Evolutionary conservation across 2,797 vertebrate species (phyloP), one percentile per base, ranked within the genome.

Genomic region (Rhynchotus rufescens): DNA sequence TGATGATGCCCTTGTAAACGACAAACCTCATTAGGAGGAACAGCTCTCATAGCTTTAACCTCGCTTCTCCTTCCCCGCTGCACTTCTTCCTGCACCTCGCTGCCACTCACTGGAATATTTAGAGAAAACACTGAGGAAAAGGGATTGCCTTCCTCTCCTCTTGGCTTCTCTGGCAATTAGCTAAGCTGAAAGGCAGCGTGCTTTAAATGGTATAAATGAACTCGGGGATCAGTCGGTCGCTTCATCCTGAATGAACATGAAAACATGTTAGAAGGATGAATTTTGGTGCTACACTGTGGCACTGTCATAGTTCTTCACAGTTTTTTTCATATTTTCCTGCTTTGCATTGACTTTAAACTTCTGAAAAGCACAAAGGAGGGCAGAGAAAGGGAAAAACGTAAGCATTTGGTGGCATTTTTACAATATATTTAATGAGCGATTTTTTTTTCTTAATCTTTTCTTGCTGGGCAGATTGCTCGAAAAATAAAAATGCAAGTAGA

Each of bases 21-120:
- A 94, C 73, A 94, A 90, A 86, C 34, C 30, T 82, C 85, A 82
- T 89, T 69, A 88, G 85, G 66, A 84, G 71, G 80, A 94, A 87
- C 49, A 93, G 59, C 49, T 44, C 79, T n/a, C 0, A 2, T 88
- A 91, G 66, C 89, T 86, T 90, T 87, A 90, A 88, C 76, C 84
- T 91, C 6, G 1, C 30, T 36, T 45, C 42, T 86, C 44, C 78
- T 20, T 19, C 49, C 8, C 11, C 4, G 0, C 1, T 10, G 23
- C 10, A 49, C 4, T 25, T 72, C 20, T 89, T 89, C 21, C 75
- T 88, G 79, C n/a, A 91, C 85, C 91, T 86, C 84, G 64, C 3
- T 42, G 34, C 44, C 56, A 73, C 26, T 59, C 77, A 62, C 59
- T 76, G 42, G 65, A 86, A 77, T 68, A 44, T 36, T 74, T 80